Evolutionary conservation across 2,113 vertebrate genomes (phyloP).

Genomic region (Ranitomeya variabilis): DNA sequence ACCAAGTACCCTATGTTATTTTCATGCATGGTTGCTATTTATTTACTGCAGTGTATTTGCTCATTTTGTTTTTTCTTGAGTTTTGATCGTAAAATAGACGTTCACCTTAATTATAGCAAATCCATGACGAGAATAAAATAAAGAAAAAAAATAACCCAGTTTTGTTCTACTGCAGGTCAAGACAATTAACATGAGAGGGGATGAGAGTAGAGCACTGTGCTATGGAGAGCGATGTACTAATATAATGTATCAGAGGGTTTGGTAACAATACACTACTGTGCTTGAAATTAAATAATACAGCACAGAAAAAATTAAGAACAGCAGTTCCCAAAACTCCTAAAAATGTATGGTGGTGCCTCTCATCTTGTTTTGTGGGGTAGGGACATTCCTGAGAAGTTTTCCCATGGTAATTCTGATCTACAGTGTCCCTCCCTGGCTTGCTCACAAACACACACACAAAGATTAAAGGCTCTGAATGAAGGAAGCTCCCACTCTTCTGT

Average conservation of each 20-base stretch:
- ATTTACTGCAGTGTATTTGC: too few relatives aligned
- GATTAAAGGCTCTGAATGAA: slow-evolving; percentile 61
- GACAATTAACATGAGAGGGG: neutral
- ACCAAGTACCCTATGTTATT: too few relatives aligned
- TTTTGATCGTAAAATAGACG: neutral
- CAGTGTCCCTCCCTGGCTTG: slow-evolving; percentile 55
- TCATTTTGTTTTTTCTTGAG: too few relatives aligned
- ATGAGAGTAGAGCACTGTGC: neutral
- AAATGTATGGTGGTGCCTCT: slow-evolving; percentile 46
- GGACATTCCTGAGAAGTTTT: slow-evolving; percentile 63
- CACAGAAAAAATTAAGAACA: slow-evolving; percentile 60
- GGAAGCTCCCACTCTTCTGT: slow-evolving; percentile 49
- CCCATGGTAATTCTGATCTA: slow-evolving; percentile 48
- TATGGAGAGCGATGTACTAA: slow-evolving; percentile 30
- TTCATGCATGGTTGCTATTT: too few relatives aligned
- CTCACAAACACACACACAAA: slow-evolving; percentile 48
- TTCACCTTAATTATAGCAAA: neutral
- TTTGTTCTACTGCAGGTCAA: neutral
- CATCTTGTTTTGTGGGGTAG: slow-evolving; percentile 52
- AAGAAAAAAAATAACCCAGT: neutral
- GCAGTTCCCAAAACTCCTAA: slow-evolving; percentile 55
- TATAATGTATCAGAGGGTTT: slow-evolving; percentile 44
- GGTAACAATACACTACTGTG: slow-evolving; percentile 57
- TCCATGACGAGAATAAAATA: neutral
- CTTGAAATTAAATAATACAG: slow-evolving; percentile 55